Conservation (phyloP, 2,113 vertebrate genomes). For the Oncorhynchus masou region DNA sequence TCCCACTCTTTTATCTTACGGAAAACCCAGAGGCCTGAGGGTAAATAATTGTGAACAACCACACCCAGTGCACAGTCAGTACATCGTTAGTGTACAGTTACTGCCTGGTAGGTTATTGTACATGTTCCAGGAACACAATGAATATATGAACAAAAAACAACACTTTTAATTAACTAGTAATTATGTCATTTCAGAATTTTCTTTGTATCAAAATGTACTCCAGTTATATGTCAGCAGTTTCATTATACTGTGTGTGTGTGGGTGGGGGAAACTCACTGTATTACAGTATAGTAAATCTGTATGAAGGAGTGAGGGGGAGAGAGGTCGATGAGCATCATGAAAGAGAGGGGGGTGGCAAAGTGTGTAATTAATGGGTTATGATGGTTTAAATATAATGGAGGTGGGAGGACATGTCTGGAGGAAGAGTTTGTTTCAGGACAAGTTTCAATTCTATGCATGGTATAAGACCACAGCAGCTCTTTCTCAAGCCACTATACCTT, state of each 20-base stretch:
- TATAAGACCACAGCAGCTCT: background rate
- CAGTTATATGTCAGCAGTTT: background rate
- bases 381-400: background rate
- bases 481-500: background rate
- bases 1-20: constrained; percentile 35
- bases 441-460: background rate
- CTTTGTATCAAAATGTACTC: background rate
- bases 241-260: constrained; percentile 9
- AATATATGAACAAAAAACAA: constrained; percentile 1
- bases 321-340: too few species aligned
- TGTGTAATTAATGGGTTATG: background rate
- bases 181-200: background rate
- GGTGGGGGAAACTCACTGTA: background rate
- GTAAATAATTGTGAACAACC: constrained; percentile 54
- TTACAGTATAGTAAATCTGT: too few species aligned
- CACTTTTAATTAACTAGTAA: background rate
- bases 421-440: background rate
- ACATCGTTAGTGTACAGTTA: constrained; percentile 35
- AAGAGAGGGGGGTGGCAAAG: background rate
- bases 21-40: constrained; percentile 55
- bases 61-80: constrained; percentile 51
- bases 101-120: constrained; percentile 14
- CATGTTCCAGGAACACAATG: constrained; percentile 8
- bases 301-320: too few species aligned
- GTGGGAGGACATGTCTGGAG: background rate